Base-by-base conservation (phyloP, 2,888 invertebrate genomes). In the Chaitophorus viminalis region DNA sequence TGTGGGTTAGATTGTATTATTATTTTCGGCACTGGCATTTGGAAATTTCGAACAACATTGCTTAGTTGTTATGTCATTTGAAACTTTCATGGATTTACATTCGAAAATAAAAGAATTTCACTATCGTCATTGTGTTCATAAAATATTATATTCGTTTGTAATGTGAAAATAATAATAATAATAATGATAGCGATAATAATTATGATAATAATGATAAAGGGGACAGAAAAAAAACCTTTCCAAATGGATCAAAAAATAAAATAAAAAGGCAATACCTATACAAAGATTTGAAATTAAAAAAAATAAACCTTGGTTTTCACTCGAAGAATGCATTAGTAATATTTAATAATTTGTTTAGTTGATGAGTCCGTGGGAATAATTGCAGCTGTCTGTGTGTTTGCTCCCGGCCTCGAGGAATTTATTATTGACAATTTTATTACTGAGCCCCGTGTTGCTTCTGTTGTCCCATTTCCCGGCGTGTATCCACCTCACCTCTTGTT, bases 331-430 rank as follows among this genome's bases (percentile, higher is more conserved):
- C 46, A 65, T 76, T 76, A 52, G 78, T 72, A 78, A 78, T 78
- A 78, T 86, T 78, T 78, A 70, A 86, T 86, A 86, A 86, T 86
- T 86, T 86, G 68, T 86, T 86, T 78, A 86, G 85, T 78, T 78
- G 85, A 86, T 54, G 85, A 86, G 85, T 52, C 70, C 29, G 85
- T 78, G 85, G 70, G 85, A 86, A 86, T 36, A 5, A 29, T 36
- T 11, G 78, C 85, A 86, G 77, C 78, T 70, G 85, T 72, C n/a
- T n/a, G 21, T 76, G 46, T 46, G 78, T 86, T 86, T 54, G 72
- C 78, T 84, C 36, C 36, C 70, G 36, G 39, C 39, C 65, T 60
- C 25, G 68, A 18, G 54, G 78, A 54, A 54, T 85, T 72, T 54
- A 54, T 78, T 78, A 86, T 86, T 86, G 85, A 78, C 78, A 78